These are phyloP conservation scores for Drosophila pseudoananassae DNA, from an alignment of 1,140 invertebrate species.

Conservation along the genomic window DNA sequence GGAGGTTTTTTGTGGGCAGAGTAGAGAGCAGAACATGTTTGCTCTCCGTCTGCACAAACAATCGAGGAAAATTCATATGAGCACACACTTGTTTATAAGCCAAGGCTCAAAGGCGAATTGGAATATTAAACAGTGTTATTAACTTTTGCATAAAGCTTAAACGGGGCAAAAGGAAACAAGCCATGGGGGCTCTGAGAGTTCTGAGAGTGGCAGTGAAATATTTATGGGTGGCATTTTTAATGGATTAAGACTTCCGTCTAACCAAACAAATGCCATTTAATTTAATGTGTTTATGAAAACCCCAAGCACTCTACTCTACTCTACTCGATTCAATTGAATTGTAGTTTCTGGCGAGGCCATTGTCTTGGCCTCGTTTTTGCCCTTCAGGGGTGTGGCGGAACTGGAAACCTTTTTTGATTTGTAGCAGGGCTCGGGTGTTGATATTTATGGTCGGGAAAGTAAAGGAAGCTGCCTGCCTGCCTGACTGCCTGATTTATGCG, in stretches of 20 bases:
- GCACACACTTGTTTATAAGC: slow-evolving; percentile 7
- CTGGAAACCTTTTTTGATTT: slow-evolving; percentile 65
- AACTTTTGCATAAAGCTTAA: slow-evolving; percentile 45
- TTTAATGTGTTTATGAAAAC: slow-evolving; percentile 83
- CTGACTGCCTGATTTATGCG: slow-evolving; percentile 62
- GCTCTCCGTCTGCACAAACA: slow-evolving; percentile 71
- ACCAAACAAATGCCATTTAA: slow-evolving; percentile 77
- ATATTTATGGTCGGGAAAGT: slow-evolving; percentile 59
- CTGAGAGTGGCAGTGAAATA: slow-evolving; percentile 16
- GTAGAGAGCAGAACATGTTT: slow-evolving; percentile 36
- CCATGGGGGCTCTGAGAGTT: neutral
- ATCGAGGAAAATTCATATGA: slow-evolving; percentile 19
- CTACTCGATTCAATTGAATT: slow-evolving; percentile 45
- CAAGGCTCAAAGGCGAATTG: slow-evolving; percentile 34
- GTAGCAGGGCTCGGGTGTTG: slow-evolving; percentile 43
- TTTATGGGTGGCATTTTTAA: slow-evolving; percentile 64
- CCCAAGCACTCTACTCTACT: slow-evolving; percentile 48
- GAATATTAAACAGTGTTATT: slow-evolving; percentile 49
- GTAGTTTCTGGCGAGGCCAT: slow-evolving; percentile 41
- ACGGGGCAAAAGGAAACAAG: slow-evolving; percentile 9
- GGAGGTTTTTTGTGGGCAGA: neutral
- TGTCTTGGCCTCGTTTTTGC: slow-evolving; percentile 45
- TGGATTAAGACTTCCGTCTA: slow-evolving; percentile 62
- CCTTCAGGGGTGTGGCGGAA: slow-evolving; percentile 47
- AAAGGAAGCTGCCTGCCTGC: slow-evolving; percentile 41